Evolutionary conservation across 2,113 vertebrate genomes (phyloP).

Genomic region (Entosphenus tridentatus): DNA sequence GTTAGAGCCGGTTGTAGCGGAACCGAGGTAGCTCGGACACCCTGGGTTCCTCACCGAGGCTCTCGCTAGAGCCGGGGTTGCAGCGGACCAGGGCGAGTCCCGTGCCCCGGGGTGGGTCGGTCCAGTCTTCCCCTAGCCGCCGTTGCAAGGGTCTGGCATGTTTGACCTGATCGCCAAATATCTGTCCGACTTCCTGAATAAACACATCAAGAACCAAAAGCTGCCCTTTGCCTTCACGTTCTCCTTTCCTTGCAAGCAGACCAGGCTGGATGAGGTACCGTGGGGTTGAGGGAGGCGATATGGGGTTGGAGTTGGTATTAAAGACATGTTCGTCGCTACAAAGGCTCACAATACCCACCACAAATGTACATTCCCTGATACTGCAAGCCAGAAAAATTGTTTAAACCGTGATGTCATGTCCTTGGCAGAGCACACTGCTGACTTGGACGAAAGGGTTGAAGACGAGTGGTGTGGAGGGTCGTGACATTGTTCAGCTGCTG

Average conservation of each 20-base stretch:
- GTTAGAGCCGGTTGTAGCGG: no score
- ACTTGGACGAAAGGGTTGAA: background rate
- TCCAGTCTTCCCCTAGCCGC: no score
- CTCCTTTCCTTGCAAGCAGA: background rate
- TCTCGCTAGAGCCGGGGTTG: no score
- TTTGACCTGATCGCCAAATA: constrained; percentile 82
- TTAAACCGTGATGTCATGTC: background rate
- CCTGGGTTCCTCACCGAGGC: no score
- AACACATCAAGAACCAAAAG: constrained; percentile 69
- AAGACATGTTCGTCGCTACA: no score
- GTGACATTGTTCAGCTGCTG: background rate
- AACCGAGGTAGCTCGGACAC: no score
- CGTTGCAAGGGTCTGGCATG: no score
- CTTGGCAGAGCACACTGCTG: background rate
- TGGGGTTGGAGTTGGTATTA: no score
- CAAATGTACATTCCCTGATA: background rate
- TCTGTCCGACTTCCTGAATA: constrained; percentile 64
- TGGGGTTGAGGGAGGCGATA: no score
- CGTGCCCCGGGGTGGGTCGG: no score
- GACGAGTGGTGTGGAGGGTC: background rate
- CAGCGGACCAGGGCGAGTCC: no score
- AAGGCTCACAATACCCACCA: background rate
- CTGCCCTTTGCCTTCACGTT: constrained; percentile 38
- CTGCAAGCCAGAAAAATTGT: no score
- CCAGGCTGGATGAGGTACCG: background rate